Conservation (phyloP, 2,797 vertebrate genomes). For the Eulemur rubriventer region DNA sequence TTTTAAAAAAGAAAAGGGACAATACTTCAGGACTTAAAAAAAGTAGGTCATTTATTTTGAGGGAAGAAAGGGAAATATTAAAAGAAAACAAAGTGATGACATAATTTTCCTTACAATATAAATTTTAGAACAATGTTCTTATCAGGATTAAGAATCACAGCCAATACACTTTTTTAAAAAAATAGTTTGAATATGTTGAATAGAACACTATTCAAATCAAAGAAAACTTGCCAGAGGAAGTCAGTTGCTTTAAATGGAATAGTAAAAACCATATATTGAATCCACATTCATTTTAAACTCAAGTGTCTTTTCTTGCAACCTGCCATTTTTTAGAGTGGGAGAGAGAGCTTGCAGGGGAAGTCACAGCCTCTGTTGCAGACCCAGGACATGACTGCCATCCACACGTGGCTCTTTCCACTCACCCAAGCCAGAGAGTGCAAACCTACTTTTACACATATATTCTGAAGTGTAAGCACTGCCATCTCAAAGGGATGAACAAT, state of each 20-base stretch:
- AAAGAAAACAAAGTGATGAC: conserved; percentile 35
- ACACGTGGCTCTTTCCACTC: not conserved
- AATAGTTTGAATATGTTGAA: not conserved
- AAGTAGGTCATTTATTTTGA: conserved; percentile 51
- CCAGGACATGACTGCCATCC: not conserved
- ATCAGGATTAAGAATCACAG: conserved; percentile 26
- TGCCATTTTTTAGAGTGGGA: not conserved
- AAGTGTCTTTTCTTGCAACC: not conserved
- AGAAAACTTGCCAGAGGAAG: conserved; percentile 36
- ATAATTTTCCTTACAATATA: conserved; percentile 46
- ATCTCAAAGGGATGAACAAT: not conserved
- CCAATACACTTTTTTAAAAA: not conserved
- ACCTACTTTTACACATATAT: not conserved
- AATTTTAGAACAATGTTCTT: conserved; percentile 33
- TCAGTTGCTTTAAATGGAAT: conserved; percentile 29
- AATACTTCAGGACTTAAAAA: not conserved
- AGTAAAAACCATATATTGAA: conserved; percentile 7
- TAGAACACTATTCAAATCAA: conserved; percentile 36
- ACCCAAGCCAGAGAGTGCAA: not conserved
- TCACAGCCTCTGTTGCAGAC: not conserved
- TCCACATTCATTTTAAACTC: not conserved
- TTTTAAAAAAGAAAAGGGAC: conserved; percentile 1
- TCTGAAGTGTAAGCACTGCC: not conserved
- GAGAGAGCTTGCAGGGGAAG: not conserved
- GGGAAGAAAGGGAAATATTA: not conserved